Conservation (phyloP, 1,140 invertebrate genomes). For the Cydia pomonella region DNA sequence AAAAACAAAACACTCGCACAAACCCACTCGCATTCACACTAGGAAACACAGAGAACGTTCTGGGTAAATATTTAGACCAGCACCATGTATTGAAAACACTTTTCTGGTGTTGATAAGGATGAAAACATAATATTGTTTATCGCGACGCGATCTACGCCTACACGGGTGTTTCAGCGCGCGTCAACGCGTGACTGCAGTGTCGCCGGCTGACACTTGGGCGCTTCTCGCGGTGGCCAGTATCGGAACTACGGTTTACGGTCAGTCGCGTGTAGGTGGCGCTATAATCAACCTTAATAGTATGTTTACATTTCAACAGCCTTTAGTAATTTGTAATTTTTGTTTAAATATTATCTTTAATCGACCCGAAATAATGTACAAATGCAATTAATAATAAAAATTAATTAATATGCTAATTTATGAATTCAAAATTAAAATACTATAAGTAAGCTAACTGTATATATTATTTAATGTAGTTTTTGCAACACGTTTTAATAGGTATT, state of each 20-base stretch:
- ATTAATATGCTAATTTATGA: too few species aligned
- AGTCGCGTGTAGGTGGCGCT: slow-evolving; percentile 61
- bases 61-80: slow-evolving; percentile 1
- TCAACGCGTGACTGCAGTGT: slow-evolving; percentile 78
- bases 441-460: too few species aligned
- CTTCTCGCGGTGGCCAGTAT: slow-evolving; percentile 41
- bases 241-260: slow-evolving; percentile 47
- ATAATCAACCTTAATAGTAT: slow-evolving; percentile 27
- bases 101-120: slow-evolving; percentile 60
- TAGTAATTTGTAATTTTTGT: not conserved
- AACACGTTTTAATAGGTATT: too few species aligned
- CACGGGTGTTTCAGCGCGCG: slow-evolving; percentile 74
- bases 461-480: too few species aligned
- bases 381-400: not conserved
- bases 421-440: too few species aligned
- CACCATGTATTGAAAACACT: slow-evolving; percentile 39
- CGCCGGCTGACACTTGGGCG: slow-evolving; percentile 73
- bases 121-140: slow-evolving; percentile 71
- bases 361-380: not conserved
- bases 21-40: slow-evolving; percentile 65
- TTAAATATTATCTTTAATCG: not conserved
- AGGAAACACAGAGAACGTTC: slow-evolving; percentile 41
- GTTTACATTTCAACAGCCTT: slow-evolving; percentile 17
- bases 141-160: slow-evolving; percentile 71
- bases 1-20: slow-evolving; percentile 75